phyloP scores from a whole-genome alignment of 2,797 vertebrate genomes.

The Amazonetta brasiliensis region DNA sequence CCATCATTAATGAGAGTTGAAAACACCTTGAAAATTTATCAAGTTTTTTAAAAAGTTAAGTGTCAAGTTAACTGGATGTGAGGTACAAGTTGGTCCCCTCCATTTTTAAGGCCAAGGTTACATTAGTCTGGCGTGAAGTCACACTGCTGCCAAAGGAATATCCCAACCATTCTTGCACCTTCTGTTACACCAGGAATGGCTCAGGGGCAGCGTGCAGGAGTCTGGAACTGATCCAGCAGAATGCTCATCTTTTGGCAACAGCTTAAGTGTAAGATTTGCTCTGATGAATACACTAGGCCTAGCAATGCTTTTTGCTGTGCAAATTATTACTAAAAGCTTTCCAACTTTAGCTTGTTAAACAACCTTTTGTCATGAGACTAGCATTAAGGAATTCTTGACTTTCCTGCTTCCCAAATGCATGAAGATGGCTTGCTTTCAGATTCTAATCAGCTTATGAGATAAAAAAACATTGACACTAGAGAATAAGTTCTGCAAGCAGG shows the following conservation, averaged over 20 bases:
- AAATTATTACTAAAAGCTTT: neutral
- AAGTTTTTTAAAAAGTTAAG: neutral
- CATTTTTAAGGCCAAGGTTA: neutral
- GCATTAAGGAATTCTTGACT: neutral
- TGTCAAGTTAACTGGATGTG: neutral
- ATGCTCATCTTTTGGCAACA: neutral
- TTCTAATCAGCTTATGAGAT: constrained; percentile 9
- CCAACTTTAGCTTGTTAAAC: neutral
- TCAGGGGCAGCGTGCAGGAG: neutral
- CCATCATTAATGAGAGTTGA: neutral
- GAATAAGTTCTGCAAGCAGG: neutral
- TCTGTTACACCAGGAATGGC: neutral
- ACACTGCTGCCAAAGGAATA: neutral
- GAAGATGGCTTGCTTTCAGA: neutral
- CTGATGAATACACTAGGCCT: neutral
- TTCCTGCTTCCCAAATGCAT: constrained; percentile 3
- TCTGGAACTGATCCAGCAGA: neutral
- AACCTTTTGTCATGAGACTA: neutral
- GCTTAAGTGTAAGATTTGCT: neutral
- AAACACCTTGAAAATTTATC: neutral
- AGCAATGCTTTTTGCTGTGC: neutral
- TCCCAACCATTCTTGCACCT: neutral
- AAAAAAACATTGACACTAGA: neutral
- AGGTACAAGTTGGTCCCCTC: neutral
- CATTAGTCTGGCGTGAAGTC: neutral